Evolutionary conservation across 2,888 invertebrate species (phyloP), one percentile per base, ranked within the genome.

Genomic region (Cheilosia variabilis): DNA sequence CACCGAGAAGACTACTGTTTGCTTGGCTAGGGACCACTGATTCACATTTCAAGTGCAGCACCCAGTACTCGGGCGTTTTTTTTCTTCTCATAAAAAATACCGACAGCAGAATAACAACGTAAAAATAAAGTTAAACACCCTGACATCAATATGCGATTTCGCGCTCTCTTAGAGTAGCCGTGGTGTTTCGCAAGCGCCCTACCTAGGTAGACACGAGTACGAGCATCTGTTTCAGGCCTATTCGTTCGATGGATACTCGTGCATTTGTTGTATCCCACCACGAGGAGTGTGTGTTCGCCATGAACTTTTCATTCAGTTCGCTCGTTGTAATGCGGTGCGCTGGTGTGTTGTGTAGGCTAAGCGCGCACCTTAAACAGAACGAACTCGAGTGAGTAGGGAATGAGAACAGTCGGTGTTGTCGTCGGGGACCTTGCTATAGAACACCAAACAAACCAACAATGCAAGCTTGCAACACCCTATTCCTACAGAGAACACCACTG

Each of bases 61-160:
- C 53, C 24, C 10, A 34, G 1, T 9, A 9, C 9, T 41, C 68
- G 69, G 57, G 37, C 41, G 50, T n/a, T 52, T 75, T 31, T 68
- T 58, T 57, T 45, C 1, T 4, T 37, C 10, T 37, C 31, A 31
- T 31, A 31, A 37, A 37, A 37, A 37, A 50, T 37, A n/a, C 60
- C 17, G 31, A 15, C 24, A 47, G 31, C 3, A 7, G 19, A 17
- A 47, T 5, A 58, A 63, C 45, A 45, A 60, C 47, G 52, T 66
- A 43, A 71, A 71, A 52, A 37, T 34, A 58, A 71, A 77, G 77
- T 62, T 31, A 63, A 79, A 84, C 73, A 69, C 68, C 68, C 79
- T 84, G 83, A 84, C 83, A 84, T 73, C 79, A 84, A 84, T 84
- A 84, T 79, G 79, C 73, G 50, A 79, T 84, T 84, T 84, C 79